A percentile compares a stretch with the other conserved stretches of the same genome.
Evolutionary conservation across 2,888 invertebrate species (phyloP).

Genomic region (Doris montereyensis): DNA sequence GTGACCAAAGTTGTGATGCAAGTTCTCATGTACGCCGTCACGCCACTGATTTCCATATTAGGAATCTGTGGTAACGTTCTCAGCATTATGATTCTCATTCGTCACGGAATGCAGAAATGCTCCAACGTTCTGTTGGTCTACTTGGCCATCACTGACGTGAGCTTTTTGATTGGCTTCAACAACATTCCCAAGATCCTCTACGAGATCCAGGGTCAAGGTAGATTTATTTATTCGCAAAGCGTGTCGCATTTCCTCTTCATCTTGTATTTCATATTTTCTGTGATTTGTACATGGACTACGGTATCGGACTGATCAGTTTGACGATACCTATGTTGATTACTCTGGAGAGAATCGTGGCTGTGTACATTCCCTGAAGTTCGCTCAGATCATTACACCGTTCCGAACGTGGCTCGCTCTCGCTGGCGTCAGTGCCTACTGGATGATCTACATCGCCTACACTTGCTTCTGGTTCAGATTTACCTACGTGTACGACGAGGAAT

Average conservation of each 20-base stretch:
- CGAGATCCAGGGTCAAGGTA: not conserved
- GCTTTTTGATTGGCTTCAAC: conserved; percentile 26
- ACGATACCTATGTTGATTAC: conserved; percentile 28
- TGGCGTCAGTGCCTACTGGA: not conserved
- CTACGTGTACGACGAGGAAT: conserved; percentile 2
- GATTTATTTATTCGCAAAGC: conserved; percentile 22
- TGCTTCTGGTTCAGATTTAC: conserved; percentile 33
- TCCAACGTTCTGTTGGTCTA: conserved; percentile 21
- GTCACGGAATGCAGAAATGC: conserved; percentile 20
- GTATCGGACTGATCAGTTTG: conserved; percentile 15
- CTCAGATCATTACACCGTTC: conserved; percentile 2
- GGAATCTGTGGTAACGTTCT: conserved; percentile 19
- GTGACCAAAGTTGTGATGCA: no score
- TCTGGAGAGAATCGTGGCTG: conserved; percentile 28
- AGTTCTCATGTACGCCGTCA: conserved; percentile 16
- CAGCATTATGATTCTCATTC: conserved; percentile 17
- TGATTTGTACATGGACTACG: conserved; percentile 31
- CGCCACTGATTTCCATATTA: not conserved
- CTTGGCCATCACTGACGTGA: conserved; percentile 28
- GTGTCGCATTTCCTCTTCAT: not conserved
- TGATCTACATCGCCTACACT: conserved; percentile 8
- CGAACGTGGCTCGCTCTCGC: conserved; percentile 20
- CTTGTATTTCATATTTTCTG: conserved; percentile 30
- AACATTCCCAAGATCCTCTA: conserved; percentile 24
- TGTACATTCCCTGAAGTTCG: conserved; percentile 31